Evolutionary conservation across 2,888 invertebrate species (phyloP).

Genomic region (Ichneumon xanthorius): DNA sequence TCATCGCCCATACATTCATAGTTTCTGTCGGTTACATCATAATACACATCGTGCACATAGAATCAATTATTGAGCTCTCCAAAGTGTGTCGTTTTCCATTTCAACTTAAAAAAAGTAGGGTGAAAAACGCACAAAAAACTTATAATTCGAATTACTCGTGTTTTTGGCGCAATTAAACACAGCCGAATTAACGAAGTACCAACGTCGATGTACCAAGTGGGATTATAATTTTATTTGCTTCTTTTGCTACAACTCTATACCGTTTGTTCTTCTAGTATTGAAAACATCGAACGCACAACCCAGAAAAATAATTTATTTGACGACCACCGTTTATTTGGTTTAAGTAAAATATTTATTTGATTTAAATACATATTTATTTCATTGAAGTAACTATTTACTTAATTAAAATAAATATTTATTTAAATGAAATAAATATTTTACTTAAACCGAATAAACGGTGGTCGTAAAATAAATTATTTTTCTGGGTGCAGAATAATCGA

Average conservation of each 20-base stretch:
- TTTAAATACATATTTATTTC: no score
- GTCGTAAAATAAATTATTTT: no score
- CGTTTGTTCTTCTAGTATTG: not conserved
- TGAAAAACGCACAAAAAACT: not conserved
- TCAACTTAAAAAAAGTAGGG: not conserved
- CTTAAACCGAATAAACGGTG: no score
- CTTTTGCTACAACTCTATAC: not conserved
- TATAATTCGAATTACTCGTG: not conserved
- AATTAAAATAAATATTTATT: no score
- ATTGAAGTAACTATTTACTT: no score
- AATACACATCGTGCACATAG: slow-evolving; percentile 17
- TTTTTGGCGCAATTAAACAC: slow-evolving; percentile 32
- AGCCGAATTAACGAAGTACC: slow-evolving; percentile 36
- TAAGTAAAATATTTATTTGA: no score
- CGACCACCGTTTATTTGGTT: no score
- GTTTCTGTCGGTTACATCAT: not conserved
- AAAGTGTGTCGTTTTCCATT: slow-evolving; percentile 6
- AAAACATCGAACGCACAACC: not conserved
- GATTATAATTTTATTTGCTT: not conserved
- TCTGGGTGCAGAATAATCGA: slow-evolving; percentile 23
- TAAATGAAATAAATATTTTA: no score
- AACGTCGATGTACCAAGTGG: not conserved
- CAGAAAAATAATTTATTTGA: no score
- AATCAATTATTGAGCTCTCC: slow-evolving; percentile 28
- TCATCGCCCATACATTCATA: slow-evolving; percentile 3